These are phyloP conservation scores for Regulus satrapa DNA, from an alignment of 2,113 vertebrate genomes.

Conservation along the genomic window DNA sequence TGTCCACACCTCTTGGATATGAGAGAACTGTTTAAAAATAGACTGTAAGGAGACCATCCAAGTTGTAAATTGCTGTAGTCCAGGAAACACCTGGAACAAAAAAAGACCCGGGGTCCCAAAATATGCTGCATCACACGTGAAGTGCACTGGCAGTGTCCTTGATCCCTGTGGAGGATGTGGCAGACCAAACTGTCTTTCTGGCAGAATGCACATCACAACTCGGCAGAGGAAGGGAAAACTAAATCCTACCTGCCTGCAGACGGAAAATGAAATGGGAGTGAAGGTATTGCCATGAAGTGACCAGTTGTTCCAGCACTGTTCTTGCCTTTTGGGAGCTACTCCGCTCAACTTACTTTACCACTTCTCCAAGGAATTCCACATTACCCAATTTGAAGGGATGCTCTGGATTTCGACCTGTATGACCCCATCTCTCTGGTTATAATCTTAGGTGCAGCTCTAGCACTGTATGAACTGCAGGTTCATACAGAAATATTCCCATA, in stretches of 20 bases:
- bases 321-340: not conserved
- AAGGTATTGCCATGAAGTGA: not conserved
- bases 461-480: not conserved
- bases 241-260: not conserved
- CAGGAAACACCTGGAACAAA: not conserved
- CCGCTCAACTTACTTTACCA: not conserved
- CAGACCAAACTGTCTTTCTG: not conserved
- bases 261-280: not conserved
- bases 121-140: not conserved
- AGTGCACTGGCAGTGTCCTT: not conserved
- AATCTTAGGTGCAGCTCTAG: not conserved
- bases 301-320: not conserved
- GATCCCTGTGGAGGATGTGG: not conserved
- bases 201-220: not conserved
- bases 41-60: not conserved
- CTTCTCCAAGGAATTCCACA: not conserved
- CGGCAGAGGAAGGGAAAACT: not conserved
- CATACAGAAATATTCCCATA: not conserved
- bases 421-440: not conserved
- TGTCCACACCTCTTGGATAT: not conserved
- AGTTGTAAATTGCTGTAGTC: not conserved
- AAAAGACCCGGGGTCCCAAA: not conserved
- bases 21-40: not conserved
- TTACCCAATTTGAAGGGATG: not conserved
- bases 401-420: not conserved